These are phyloP conservation scores for Apoda limacodes DNA, from an alignment of 2,888 invertebrate species.

Conservation along the genomic window DNA sequence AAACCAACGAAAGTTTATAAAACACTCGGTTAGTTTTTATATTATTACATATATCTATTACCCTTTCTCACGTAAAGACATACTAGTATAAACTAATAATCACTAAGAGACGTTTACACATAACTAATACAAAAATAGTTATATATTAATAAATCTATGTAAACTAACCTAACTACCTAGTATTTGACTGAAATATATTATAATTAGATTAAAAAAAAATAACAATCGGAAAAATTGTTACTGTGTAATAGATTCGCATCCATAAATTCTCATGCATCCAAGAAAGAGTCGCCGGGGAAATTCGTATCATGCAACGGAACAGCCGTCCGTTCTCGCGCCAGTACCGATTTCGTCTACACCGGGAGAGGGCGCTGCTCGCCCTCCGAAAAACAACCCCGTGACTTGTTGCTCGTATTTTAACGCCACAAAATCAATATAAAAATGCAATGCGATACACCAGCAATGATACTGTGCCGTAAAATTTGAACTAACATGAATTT, in stretches of 20 bases:
- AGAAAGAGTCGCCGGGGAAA: constrained; percentile 62
- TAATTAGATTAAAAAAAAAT: constrained; percentile 1
- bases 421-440: constrained; percentile 23
- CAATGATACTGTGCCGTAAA: constrained; percentile 22
- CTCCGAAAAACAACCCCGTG: constrained; percentile 38
- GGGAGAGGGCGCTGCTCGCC: constrained; percentile 61
- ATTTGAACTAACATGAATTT: constrained; percentile 52
- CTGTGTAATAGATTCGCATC: constrained; percentile 41
- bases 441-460: constrained; percentile 37
- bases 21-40: too few relatives aligned
- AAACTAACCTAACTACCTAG: constrained; percentile 1
- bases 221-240: neutral
- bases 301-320: constrained; percentile 63
- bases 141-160: too few relatives aligned
- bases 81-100: too few relatives aligned
- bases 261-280: constrained; percentile 44
- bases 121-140: too few relatives aligned
- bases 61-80: too few relatives aligned
- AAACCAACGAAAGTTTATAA: too few relatives aligned
- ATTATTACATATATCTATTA: too few relatives aligned
- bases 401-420: constrained; percentile 49
- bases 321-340: constrained; percentile 50
- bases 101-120: too few relatives aligned
- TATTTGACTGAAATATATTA: constrained; percentile 5
- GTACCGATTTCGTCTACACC: constrained; percentile 56